Percentiles rank a stretch among this genome's conserved stretches.
Evolutionary conservation across 2,888 invertebrate species (phyloP).

Genomic region (Oligia fasciuncula): DNA sequence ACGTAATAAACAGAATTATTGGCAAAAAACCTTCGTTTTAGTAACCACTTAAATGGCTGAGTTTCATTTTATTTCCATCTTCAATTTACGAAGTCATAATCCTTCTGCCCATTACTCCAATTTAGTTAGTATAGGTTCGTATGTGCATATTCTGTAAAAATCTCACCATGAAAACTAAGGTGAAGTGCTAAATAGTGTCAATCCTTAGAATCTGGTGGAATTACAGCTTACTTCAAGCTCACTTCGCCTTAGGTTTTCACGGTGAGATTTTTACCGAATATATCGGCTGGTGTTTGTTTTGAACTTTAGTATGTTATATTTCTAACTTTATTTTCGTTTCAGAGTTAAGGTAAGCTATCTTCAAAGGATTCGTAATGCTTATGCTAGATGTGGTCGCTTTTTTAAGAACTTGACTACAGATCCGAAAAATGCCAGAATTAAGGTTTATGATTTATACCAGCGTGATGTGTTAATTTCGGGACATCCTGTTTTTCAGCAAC

Average conservation of each 20-base stretch:
- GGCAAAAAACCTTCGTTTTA: background rate
- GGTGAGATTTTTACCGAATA: background rate
- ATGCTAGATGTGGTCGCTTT: background rate
- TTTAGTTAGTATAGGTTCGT: background rate
- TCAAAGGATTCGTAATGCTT: background rate
- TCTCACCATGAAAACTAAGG: background rate
- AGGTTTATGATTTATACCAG: slow-evolving; percentile 13
- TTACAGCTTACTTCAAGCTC: background rate
- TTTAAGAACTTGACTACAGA: background rate
- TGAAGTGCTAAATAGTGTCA: too few relatives aligned
- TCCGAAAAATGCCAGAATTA: background rate
- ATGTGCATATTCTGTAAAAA: background rate
- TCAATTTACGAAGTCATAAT: background rate
- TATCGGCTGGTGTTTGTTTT: too few relatives aligned
- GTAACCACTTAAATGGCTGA: background rate
- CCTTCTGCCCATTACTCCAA: background rate
- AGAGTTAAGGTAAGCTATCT: background rate
- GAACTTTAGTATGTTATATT: too few relatives aligned
- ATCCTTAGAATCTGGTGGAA: background rate
- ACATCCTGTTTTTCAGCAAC: slow-evolving; percentile 14
- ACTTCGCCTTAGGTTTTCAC: background rate
- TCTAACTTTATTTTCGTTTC: background rate
- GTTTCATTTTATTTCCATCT: background rate
- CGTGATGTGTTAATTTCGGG: slow-evolving; percentile 2
- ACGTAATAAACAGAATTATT: slow-evolving; percentile 20